phyloP scores from a whole-genome alignment of 2,888 invertebrate genomes.

The Pollenia angustigena region DNA sequence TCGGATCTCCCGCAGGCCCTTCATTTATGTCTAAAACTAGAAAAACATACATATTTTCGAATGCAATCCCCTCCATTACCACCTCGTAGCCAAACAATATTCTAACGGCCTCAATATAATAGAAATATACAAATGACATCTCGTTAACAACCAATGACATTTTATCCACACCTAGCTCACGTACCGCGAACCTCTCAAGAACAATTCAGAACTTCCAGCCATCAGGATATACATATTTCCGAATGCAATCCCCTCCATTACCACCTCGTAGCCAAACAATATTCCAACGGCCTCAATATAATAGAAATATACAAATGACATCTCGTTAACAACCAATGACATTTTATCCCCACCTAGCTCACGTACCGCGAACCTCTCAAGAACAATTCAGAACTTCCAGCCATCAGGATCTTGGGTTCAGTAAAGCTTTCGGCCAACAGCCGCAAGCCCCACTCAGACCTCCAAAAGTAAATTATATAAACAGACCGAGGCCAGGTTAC shows the following conservation, averaged over 20 bases:
- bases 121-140: neutral
- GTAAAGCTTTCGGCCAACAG: slow-evolving; percentile 1
- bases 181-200: neutral
- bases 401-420: neutral
- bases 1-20: slow-evolving; percentile 3
- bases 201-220: neutral
- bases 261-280: too few relatives aligned
- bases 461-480: too few relatives aligned
- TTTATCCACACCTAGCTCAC: slow-evolving; percentile 3
- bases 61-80: too few relatives aligned
- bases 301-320: neutral
- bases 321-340: neutral
- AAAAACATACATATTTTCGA: too few relatives aligned
- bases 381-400: slow-evolving; percentile 2
- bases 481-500: too few relatives aligned
- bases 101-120: neutral
- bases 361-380: neutral
- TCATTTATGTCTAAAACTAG: neutral
- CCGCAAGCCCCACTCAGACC: neutral
- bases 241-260: too few relatives aligned
- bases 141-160: neutral
- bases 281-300: neutral
- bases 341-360: slow-evolving; percentile 4
- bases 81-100: too few relatives aligned
- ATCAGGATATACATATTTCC: too few relatives aligned